A percentile compares a stretch with the other conserved stretches of the same genome.
phyloP scores from a whole-genome alignment of 2,888 invertebrate genomes.

The Ctena decussata region DNA sequence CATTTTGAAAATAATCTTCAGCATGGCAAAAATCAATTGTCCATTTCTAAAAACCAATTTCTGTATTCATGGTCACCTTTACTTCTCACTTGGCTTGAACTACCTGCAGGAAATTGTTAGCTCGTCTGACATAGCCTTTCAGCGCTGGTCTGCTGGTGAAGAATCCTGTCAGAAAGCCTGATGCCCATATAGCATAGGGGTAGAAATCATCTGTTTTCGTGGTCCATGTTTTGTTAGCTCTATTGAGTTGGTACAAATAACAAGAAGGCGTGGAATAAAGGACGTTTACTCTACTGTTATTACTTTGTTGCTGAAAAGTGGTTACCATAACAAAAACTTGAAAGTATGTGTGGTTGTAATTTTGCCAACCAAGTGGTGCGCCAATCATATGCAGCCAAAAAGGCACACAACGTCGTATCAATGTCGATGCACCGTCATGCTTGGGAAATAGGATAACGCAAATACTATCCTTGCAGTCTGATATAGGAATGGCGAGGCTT shows the following conservation, averaged over 20 bases:
- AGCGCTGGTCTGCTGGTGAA: constrained; percentile 88
- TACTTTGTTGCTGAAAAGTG: constrained; percentile 77
- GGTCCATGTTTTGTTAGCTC: constrained; percentile 91
- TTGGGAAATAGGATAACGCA: no score
- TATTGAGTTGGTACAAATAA: constrained; percentile 88
- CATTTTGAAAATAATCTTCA: no score
- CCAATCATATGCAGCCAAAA: no score
- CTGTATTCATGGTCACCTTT: not conserved
- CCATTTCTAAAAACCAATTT: no score
- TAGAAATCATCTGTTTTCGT: constrained; percentile 87
- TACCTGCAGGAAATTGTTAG: constrained; percentile 18
- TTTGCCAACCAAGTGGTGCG: no score
- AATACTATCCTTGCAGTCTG: no score
- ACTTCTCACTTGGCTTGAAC: not conserved
- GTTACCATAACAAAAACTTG: no score
- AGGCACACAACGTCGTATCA: no score
- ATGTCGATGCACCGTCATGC: no score
- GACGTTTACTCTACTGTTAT: constrained; percentile 89
- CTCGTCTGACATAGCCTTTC: constrained; percentile 87
- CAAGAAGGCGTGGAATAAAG: constrained; percentile 89
- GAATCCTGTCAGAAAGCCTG: constrained; percentile 97
- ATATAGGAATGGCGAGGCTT: no score
- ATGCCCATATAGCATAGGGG: constrained; percentile 91
- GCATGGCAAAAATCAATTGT: no score
- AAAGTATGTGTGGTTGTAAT: no score